These are phyloP conservation scores for Panagrolaimus sp. DNA, from an alignment of 1,140 invertebrate species.

Conservation along the genomic window DNA sequence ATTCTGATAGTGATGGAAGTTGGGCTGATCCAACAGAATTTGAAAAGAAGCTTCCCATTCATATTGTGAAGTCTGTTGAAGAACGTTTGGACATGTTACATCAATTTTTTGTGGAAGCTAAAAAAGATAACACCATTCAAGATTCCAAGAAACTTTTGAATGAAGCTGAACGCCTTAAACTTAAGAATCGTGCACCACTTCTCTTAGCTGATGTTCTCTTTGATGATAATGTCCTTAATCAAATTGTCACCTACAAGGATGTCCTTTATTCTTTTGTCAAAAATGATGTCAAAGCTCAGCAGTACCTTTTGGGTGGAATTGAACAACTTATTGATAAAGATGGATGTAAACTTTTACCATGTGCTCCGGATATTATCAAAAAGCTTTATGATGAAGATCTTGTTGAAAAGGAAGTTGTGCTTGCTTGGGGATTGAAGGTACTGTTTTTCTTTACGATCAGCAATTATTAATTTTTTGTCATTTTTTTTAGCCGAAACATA, in stretches of 20 bases:
- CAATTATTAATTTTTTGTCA: not conserved
- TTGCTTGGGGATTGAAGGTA: slow-evolving; percentile 89
- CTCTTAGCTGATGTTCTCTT: slow-evolving; percentile 88
- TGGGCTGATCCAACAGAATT: slow-evolving; percentile 71
- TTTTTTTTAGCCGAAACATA: slow-evolving; percentile 68
- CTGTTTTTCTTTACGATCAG: slow-evolving; percentile 51
- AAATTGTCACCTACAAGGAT: slow-evolving; percentile 65
- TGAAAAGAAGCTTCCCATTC: slow-evolving; percentile 72
- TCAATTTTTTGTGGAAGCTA: slow-evolving; percentile 45
- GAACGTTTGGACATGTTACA: slow-evolving; percentile 81
- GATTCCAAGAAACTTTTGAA: slow-evolving; percentile 76
- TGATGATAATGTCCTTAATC: slow-evolving; percentile 73
- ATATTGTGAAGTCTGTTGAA: slow-evolving; percentile 65
- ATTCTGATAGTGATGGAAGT: slow-evolving; percentile 46
- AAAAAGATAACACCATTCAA: slow-evolving; percentile 64
- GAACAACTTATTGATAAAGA: slow-evolving; percentile 83
- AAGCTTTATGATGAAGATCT: slow-evolving; percentile 89
- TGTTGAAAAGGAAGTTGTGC: slow-evolving; percentile 81
- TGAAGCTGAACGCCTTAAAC: slow-evolving; percentile 89
- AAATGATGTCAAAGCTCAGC: slow-evolving; percentile 69
- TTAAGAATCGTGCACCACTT: slow-evolving; percentile 84
- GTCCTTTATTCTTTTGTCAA: slow-evolving; percentile 63
- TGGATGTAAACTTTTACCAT: slow-evolving; percentile 71
- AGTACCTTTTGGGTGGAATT: slow-evolving; percentile 86
- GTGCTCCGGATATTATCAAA: slow-evolving; percentile 83